A percentile compares a stretch with the other conserved stretches of the same genome.
These are phyloP conservation scores for Acrossocheilus fasciatus DNA, from an alignment of 2,797 vertebrate species.

Conservation along the genomic window DNA sequence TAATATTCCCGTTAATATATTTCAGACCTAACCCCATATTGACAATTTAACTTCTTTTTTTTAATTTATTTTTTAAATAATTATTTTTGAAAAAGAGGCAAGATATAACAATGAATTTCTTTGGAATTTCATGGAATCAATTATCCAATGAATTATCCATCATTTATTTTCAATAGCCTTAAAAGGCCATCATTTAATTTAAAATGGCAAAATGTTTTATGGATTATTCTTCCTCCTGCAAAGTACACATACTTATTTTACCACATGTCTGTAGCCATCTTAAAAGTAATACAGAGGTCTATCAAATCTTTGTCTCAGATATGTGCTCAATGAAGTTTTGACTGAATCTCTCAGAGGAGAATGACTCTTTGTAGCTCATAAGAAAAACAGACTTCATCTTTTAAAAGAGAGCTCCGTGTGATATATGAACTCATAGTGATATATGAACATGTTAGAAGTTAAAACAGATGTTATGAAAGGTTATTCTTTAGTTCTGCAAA, in stretches of 20 bases:
- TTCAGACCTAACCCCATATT: neutral
- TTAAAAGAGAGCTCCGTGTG: conserved; percentile 24
- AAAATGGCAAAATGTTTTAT: neutral
- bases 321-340: conserved; percentile 20
- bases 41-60: neutral
- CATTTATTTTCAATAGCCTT: neutral
- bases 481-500: conserved; percentile 50
- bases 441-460: conserved; percentile 35
- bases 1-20: neutral
- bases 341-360: conserved; percentile 24
- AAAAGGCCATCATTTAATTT: neutral
- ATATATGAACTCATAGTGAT: conserved; percentile 37
- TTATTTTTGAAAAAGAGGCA: neutral
- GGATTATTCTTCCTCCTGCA: neutral
- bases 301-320: conserved; percentile 12
- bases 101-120: neutral
- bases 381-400: conserved; percentile 36
- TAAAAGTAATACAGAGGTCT: conserved; percentile 11
- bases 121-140: neutral
- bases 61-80: neutral
- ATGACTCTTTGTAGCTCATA: conserved; percentile 17
- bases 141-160: neutral
- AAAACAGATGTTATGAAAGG: conserved; percentile 55
- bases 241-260: neutral
- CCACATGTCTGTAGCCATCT: neutral